Percentiles rank a stretch among this genome's conserved stretches.
phyloP scores from a whole-genome alignment of 2,113 vertebrate species.

The Gracilinanus agilis region DNA sequence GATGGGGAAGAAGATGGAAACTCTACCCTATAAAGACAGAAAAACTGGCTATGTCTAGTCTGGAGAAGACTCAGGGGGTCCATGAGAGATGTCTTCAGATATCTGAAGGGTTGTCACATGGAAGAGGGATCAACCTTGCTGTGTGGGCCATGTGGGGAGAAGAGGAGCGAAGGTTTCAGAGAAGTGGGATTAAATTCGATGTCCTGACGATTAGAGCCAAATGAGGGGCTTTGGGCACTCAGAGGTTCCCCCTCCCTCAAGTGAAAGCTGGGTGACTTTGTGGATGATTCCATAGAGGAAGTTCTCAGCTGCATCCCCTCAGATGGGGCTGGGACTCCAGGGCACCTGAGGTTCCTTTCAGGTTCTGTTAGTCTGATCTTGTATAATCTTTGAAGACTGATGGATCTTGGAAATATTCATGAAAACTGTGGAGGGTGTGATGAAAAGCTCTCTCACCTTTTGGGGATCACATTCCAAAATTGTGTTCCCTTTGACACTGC shows the following conservation, averaged over 20 bases:
- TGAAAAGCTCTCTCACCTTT: no score
- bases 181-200: no score
- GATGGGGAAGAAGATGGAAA: background rate
- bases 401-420: background rate
- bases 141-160: no score
- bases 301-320: background rate
- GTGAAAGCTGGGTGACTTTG: background rate
- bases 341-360: no score
- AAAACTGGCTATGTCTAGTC: background rate
- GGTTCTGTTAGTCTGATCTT: background rate
- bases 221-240: no score
- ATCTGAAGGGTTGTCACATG: background rate
- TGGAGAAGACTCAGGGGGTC: background rate
- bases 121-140: background rate
- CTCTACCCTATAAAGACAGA: background rate
- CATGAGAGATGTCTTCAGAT: background rate
- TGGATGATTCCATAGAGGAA: background rate
- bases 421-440: background rate
- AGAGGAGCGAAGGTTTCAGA: no score
- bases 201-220: no score
- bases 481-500: background rate
- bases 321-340: background rate
- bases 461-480: background rate
- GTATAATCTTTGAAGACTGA: background rate
- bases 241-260: background rate